Base-by-base conservation (phyloP, 1,140 invertebrate species). In the Xylocopa sonorina region DNA sequence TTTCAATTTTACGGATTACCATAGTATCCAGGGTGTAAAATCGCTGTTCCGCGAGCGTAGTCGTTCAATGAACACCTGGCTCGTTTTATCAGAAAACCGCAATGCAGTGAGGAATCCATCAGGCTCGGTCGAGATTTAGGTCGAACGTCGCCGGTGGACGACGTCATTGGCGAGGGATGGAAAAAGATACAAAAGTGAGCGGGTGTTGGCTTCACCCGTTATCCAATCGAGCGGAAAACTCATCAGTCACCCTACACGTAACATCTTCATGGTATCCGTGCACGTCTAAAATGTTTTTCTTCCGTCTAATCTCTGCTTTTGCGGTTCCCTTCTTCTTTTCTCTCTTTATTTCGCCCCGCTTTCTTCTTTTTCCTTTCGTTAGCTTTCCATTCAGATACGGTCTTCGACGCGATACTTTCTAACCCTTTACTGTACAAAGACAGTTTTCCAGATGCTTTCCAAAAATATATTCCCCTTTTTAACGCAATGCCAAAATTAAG, bases 221-320 rank as follows among this genome's bases (percentile, higher is more conserved):
- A 78, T 73, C 83, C 86, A 79, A 87, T 87, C 86, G 85, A 87
- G 82, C 86, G 86, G 86, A 87, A 87, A 87, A 87, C 86, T 87
- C 86, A 87, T 87, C 85, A 87, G 82, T 85, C 85, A 81, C 77
- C 74, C 62, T 67, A 63, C 63, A 62, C 57, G 81, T 74, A 81
- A 80, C 83, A 78, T 69, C 74, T 78, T 55, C 79, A 57, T 43
- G 55, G 60, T 69, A 58, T 74, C 67, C 53, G 64, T 72, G 78
- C 72, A 66, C 58, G 75, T 60, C 79, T 72, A 83, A 87, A 87
- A 82, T 87, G 57, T 57, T 69, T 78, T 63, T 58, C 53, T 63
- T 57, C 66, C 72, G 62, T 72, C 73, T 84, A 85, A 85, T 85
- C 83, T 81, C 34, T 68, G 57, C 60, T 60, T 75, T 34, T 51